Evolutionary conservation across 2,113 vertebrate genomes (phyloP).

Genomic region (Amia ocellicauda): DNA sequence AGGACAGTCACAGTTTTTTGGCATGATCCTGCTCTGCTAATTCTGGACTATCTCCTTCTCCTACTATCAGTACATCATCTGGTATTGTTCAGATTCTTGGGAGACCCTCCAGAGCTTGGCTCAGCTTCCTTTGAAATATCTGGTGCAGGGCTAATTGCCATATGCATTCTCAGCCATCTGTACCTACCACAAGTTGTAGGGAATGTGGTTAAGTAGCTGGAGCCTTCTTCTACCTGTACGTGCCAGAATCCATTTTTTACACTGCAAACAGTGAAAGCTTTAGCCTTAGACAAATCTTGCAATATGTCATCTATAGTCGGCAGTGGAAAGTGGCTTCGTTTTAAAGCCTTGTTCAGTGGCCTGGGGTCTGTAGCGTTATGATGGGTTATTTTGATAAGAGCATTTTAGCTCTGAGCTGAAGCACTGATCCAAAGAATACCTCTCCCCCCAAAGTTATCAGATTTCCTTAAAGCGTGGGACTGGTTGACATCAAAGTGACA

Average conservation of each 20-base stretch:
- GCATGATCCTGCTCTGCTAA: slow-evolving; percentile 14
- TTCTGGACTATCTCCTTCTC: slow-evolving; percentile 15
- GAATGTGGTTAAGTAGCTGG: too few species aligned
- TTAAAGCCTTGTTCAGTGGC: slow-evolving; percentile 28
- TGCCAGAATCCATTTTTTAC: too few species aligned
- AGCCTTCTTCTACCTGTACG: too few species aligned
- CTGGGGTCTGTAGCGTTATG: slow-evolving; percentile 25
- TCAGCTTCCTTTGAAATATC: slow-evolving; percentile 24
- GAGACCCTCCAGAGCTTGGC: slow-evolving; percentile 11
- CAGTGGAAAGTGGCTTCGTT: too few species aligned
- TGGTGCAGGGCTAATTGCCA: slow-evolving; percentile 24
- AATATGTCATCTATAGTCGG: slow-evolving; percentile 29
- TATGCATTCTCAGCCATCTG: slow-evolving; percentile 26
- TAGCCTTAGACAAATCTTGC: slow-evolving; percentile 10
- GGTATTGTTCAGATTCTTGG: slow-evolving; percentile 19
- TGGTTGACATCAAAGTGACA: too few species aligned
- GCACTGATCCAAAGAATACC: too few species aligned
- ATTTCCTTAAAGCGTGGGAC: too few species aligned
- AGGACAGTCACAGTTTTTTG: neutral
- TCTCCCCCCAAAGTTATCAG: too few species aligned
- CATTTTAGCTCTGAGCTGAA: too few species aligned
- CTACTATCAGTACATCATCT: slow-evolving; percentile 23
- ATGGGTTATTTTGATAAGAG: too few species aligned
- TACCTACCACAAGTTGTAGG: slow-evolving; percentile 9
- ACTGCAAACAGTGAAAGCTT: slow-evolving; percentile 6